Evolutionary conservation across 2,888 invertebrate genomes (phyloP).

Genomic region (Thyatira batis): DNA sequence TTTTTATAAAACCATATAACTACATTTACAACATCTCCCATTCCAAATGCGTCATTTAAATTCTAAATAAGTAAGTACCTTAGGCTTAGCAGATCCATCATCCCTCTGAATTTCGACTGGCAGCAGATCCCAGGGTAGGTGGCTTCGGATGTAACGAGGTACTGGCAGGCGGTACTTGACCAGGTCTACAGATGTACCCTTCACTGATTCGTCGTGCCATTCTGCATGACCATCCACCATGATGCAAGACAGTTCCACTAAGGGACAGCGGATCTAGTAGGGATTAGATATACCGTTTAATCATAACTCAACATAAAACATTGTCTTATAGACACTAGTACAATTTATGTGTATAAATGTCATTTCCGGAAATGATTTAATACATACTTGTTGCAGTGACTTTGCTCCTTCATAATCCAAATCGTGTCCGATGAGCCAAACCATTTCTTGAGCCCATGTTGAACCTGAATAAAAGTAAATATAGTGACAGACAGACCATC

Average conservation of each 20-base stretch:
- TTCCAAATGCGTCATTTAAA: no score
- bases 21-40: no score
- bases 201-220: constrained; percentile 81
- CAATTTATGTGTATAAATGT: no score
- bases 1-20: no score
- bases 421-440: constrained; percentile 93
- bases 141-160: constrained; percentile 89
- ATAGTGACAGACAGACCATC: no score
- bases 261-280: constrained; percentile 86
- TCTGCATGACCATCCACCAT: constrained; percentile 83
- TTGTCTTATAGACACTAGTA: no score
- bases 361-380: no score
- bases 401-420: constrained; percentile 89
- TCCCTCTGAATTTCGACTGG: constrained; percentile 85
- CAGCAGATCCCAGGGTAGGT: constrained; percentile 87
- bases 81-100: constrained; percentile 85
- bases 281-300: no score
- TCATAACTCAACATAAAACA: no score
- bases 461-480: constrained; percentile 83
- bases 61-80: constrained; percentile 82
- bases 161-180: constrained; percentile 84
- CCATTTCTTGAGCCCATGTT: constrained; percentile 97
- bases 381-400: constrained; percentile 75
- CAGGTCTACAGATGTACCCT: constrained; percentile 88
- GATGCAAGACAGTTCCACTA: constrained; percentile 87